A percentile compares a stretch with the other conserved stretches of the same genome.
Conservation (phyloP, 1,140 invertebrate genomes). For the Ooceraea biroi region DNA sequence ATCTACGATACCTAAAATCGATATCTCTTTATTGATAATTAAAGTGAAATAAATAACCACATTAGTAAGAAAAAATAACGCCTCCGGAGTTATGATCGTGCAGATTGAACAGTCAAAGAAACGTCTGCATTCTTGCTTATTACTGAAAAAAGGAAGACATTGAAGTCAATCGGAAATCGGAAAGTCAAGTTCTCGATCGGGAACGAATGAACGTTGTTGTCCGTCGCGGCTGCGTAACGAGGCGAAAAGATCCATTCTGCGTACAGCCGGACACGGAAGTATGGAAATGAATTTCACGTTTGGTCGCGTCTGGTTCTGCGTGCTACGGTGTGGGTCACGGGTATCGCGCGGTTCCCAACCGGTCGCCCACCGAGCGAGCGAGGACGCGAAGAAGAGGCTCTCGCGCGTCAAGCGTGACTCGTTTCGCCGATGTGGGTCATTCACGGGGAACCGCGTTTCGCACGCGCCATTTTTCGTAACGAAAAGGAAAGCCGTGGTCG, state of each 20-base stretch:
- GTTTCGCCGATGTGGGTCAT: conserved; percentile 70
- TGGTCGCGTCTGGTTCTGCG: conserved; percentile 61
- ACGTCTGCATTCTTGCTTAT: too few relatives aligned
- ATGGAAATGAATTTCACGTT: conserved; percentile 69
- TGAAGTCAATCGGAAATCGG: not conserved
- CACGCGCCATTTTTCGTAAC: conserved; percentile 86
- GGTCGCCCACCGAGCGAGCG: conserved; percentile 32
- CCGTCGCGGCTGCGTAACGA: conserved; percentile 50
- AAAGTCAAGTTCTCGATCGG: conserved; percentile 4
- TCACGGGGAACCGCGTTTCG: conserved; percentile 79
- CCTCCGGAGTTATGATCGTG: too few relatives aligned
- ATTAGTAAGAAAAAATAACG: too few relatives aligned
- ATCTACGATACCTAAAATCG: too few relatives aligned
- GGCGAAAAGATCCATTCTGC: conserved; percentile 50
- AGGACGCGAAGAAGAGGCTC: conserved; percentile 31
- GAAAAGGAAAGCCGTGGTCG: conserved; percentile 86
- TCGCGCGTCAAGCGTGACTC: conserved; percentile 46
- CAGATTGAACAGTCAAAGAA: too few relatives aligned
- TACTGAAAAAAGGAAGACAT: too few relatives aligned
- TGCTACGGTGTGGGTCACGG: conserved; percentile 41
- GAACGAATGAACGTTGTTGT: conserved; percentile 35
- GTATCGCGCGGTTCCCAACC: conserved; percentile 42
- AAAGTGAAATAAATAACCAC: too few relatives aligned
- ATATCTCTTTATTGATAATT: too few relatives aligned
- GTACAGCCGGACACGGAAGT: conserved; percentile 62